A percentile compares a stretch with the other conserved stretches of the same genome.
These are phyloP conservation scores for Miniopterus natalensis DNA, from an alignment of 2,113 vertebrate genomes.

Conservation along the genomic window DNA sequence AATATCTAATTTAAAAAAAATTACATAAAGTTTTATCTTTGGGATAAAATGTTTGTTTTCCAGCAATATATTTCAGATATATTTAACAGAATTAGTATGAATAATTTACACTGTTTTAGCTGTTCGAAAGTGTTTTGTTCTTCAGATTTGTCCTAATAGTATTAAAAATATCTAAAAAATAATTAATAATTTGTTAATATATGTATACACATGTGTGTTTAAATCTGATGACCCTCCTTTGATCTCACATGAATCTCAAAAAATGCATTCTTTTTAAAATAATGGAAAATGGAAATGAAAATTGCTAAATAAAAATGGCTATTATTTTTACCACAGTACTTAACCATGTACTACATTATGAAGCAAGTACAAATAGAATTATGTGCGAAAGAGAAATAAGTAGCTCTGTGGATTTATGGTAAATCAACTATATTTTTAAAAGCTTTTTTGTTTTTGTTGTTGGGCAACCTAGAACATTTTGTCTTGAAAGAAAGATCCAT, in stretches of 20 bases:
- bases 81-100: neutral
- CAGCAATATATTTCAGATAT: neutral
- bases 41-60: neutral
- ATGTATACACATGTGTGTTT: neutral
- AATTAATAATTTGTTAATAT: neutral
- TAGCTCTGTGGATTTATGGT: neutral
- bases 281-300: neutral
- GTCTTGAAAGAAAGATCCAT: neutral
- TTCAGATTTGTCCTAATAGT: neutral
- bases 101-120: neutral
- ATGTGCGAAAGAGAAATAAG: neutral
- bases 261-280: neutral
- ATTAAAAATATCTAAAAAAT: neutral
- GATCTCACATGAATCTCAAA: neutral
- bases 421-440: neutral
- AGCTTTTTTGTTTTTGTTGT: neutral
- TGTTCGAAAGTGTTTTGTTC: neutral
- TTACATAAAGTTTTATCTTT: neutral
- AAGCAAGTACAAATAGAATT: neutral
- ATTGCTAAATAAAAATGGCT: neutral
- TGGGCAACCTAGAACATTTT: neutral
- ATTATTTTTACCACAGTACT: neutral
- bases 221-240: neutral
- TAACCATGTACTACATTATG: neutral
- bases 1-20: neutral